phyloP scores from a whole-genome alignment of 2,888 invertebrate species.

The Agrochola litura region DNA sequence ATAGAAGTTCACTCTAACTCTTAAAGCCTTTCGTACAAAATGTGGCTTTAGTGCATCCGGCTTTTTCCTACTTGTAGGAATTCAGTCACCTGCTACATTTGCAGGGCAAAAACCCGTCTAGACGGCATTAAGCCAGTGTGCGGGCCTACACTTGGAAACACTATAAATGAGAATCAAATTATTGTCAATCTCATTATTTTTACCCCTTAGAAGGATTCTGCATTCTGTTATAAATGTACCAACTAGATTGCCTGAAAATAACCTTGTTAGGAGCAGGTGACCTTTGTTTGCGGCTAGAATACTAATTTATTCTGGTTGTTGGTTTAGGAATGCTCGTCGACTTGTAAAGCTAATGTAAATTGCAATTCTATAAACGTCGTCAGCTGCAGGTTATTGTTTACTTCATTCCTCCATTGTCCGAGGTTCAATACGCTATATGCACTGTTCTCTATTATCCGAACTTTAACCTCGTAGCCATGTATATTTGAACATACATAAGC shows the following conservation, averaged over 20 bases:
- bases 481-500: constrained; percentile 35
- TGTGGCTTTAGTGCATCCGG: constrained; percentile 56
- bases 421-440: constrained; percentile 41
- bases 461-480: constrained; percentile 51
- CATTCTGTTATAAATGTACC: constrained; percentile 17
- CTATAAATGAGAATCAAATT: constrained; percentile 66
- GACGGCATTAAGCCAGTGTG: constrained; percentile 77
- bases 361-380: constrained; percentile 44
- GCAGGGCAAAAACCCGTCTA: constrained; percentile 84
- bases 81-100: constrained; percentile 79
- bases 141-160: constrained; percentile 71
- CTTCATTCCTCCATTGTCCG: constrained; percentile 42
- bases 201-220: constrained; percentile 56
- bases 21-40: constrained; percentile 46
- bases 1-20: constrained; percentile 49
- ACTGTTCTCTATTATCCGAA: constrained; percentile 54
- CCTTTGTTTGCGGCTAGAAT: constrained; percentile 43
- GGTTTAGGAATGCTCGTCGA: constrained; percentile 39
- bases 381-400: constrained; percentile 59
- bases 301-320: constrained; percentile 54
- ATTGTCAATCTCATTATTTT: constrained; percentile 73
- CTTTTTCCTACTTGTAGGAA: constrained; percentile 71
- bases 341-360: constrained; percentile 48
- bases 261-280: constrained; percentile 38
- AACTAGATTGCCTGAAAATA: constrained; percentile 23